A percentile compares a stretch with the other conserved stretches of the same genome.
Conservation (phyloP, 1,140 invertebrate species). For the Bombus breviceps region DNA sequence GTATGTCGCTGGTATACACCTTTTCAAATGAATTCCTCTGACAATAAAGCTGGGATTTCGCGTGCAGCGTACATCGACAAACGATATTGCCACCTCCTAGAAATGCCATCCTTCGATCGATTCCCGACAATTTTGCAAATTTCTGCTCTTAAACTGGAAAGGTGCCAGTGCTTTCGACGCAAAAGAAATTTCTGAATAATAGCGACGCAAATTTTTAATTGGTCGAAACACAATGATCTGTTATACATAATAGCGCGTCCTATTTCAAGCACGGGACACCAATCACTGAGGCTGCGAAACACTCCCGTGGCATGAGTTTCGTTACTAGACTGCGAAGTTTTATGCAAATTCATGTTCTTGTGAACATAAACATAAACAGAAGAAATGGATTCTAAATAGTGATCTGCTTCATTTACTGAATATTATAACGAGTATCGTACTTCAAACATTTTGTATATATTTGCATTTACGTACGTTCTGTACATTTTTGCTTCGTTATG, state of each 20-base stretch:
- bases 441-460: not conserved
- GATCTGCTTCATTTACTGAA: not conserved
- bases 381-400: not conserved
- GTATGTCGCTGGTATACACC: not conserved
- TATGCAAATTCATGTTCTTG: not conserved
- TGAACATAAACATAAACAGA: too few relatives aligned
- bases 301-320: not conserved
- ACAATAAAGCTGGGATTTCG: conserved; percentile 16
- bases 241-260: not conserved
- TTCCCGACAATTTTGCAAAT: not conserved
- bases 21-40: not conserved
- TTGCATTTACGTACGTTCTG: too few relatives aligned
- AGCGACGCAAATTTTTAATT: not conserved
- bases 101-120: not conserved
- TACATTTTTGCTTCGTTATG: not conserved
- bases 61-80: not conserved
- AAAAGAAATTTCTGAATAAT: too few relatives aligned
- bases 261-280: not conserved
- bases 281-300: not conserved
- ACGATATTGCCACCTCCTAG: not conserved
- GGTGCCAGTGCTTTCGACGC: too few relatives aligned
- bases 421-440: not conserved
- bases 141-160: too few relatives aligned
- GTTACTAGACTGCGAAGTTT: not conserved
- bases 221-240: not conserved